These are phyloP conservation scores for Larimichthys polyactis DNA, from an alignment of 2,113 vertebrate species.

Conservation along the genomic window DNA sequence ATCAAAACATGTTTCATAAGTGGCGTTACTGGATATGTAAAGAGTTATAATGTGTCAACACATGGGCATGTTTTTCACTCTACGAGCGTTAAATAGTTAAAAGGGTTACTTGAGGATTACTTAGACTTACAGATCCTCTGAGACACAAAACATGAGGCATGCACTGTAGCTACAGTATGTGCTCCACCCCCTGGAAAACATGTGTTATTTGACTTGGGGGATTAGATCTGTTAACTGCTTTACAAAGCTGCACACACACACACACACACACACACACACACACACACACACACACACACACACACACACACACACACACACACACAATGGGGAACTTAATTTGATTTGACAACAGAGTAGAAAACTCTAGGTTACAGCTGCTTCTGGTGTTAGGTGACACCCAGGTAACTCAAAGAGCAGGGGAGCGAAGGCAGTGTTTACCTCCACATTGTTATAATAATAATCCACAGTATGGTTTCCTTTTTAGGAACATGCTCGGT, in stretches of 20 bases:
- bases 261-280: constrained; percentile 2
- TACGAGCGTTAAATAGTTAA: constrained; percentile 6
- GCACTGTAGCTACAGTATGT: constrained; percentile 6
- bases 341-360: not conserved
- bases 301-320: constrained; percentile 26
- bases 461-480: too few species aligned
- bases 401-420: not conserved
- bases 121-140: constrained; percentile 1
- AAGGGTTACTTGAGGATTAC: constrained; percentile 12
- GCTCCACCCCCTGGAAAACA: constrained; percentile 42
- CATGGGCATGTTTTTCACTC: not conserved
- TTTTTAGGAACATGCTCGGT: too few species aligned
- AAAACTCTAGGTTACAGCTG: not conserved
- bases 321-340: not conserved
- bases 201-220: constrained; percentile 8
- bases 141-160: not conserved
- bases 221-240: constrained; percentile 14
- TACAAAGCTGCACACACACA: not conserved
- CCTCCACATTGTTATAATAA: too few species aligned
- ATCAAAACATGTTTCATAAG: not conserved
- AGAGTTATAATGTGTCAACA: not conserved
- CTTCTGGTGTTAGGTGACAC: not conserved
- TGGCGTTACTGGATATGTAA: not conserved
- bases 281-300: constrained; percentile 18
- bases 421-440: too few species aligned